phyloP scores from a whole-genome alignment of 64 coral and sea anemone species.

The Porites lutea region DNA sequence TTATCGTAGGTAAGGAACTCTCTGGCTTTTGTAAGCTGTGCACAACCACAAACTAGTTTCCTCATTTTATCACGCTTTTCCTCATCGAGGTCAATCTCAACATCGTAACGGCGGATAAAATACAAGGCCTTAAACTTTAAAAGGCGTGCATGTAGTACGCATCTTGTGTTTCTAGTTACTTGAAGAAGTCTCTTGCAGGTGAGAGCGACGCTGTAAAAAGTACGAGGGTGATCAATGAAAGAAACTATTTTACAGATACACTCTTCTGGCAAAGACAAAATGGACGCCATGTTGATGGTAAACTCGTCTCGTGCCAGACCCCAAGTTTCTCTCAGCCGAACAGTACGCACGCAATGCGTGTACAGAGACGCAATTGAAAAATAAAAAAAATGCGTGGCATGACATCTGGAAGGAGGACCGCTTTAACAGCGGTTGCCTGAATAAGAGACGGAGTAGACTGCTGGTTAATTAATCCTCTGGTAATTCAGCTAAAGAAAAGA shows the following conservation, averaged over 20 bases:
- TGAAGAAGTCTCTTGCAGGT: slow-evolving; percentile 26
- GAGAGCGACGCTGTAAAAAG: slow-evolving; percentile 51
- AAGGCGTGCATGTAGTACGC: too few relatives aligned
- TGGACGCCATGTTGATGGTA: slow-evolving; percentile 3
- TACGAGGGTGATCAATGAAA: neutral
- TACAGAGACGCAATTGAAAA: too few relatives aligned
- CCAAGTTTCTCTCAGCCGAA: too few relatives aligned
- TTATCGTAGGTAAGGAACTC: neutral
- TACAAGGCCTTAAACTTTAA: too few relatives aligned
- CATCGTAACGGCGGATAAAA: neutral
- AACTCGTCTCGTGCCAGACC: too few relatives aligned
- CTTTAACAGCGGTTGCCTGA: too few relatives aligned
- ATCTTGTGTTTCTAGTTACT: neutral
- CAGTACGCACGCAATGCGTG: too few relatives aligned
- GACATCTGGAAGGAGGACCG: too few relatives aligned
- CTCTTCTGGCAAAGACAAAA: slow-evolving; percentile 54
- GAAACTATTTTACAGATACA: slow-evolving; percentile 36
- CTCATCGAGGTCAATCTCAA: slow-evolving; percentile 31
- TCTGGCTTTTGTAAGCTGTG: neutral
- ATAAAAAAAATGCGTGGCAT: too few relatives aligned
- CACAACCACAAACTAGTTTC: neutral
- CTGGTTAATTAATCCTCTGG: too few relatives aligned
- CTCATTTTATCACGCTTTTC: neutral
- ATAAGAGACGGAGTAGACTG: too few relatives aligned
- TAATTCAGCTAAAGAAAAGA: too few relatives aligned